Evolutionary conservation across 2,797 vertebrate genomes (phyloP).

Genomic region (Artibeus lituratus): DNA sequence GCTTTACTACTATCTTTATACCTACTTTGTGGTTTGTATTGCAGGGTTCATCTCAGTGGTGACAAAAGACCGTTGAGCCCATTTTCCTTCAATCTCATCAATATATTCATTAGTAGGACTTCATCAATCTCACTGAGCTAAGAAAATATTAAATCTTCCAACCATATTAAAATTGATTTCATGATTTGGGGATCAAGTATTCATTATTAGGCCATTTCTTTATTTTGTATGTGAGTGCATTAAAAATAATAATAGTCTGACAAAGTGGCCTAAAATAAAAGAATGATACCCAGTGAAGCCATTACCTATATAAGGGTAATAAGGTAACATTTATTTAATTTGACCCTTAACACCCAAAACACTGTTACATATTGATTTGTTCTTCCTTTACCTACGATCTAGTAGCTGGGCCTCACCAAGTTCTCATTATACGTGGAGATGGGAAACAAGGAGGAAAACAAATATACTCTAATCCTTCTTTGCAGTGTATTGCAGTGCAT

Average conservation of each 20-base stretch:
- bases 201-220: constrained; percentile 51
- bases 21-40: not conserved
- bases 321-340: constrained; percentile 47
- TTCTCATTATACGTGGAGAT: constrained; percentile 1
- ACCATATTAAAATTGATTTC: constrained; percentile 71
- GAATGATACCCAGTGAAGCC: not conserved
- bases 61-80: constrained; percentile 48
- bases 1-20: not conserved
- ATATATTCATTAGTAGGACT: constrained; percentile 60
- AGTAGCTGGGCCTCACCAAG: constrained; percentile 7
- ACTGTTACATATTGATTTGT: constrained; percentile 50
- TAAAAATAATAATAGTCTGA: constrained; percentile 45
- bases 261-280: constrained; percentile 21
- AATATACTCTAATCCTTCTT: not conserved
- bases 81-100: constrained; percentile 30
- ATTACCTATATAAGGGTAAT: constrained; percentile 24
- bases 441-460: not conserved
- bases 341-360: constrained; percentile 57
- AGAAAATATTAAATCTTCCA: constrained; percentile 66
- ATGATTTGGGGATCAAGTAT: constrained; percentile 55
- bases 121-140: not conserved
- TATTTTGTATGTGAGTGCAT: constrained; percentile 29
- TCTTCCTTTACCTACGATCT: constrained; percentile 3
- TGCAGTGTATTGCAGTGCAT: not conserved
- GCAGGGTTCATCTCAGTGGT: not conserved